phyloP scores from a whole-genome alignment of 2,113 vertebrate genomes.

The Ophthalmotilapia sp. region DNA sequence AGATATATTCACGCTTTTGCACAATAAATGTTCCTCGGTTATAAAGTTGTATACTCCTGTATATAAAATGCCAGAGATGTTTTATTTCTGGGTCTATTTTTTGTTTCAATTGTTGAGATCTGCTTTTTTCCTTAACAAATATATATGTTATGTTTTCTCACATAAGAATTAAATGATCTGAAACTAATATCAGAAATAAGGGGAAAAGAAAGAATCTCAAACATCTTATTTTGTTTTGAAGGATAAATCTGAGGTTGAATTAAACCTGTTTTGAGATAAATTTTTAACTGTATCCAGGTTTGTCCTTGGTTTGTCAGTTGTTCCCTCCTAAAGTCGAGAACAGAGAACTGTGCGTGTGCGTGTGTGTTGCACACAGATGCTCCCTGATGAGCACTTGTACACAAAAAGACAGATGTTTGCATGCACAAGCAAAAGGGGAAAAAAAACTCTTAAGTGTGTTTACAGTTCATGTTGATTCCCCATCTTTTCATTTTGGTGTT shows the following conservation, averaged over 20 bases:
- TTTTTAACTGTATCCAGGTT: background rate
- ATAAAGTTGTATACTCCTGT: background rate
- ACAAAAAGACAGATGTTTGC: conserved; percentile 18
- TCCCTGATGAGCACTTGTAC: conserved; percentile 43
- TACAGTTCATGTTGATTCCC: background rate
- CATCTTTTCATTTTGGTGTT: background rate
- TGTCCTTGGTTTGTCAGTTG: background rate
- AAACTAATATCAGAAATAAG: background rate
- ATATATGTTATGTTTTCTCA: background rate
- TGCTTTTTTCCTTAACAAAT: background rate
- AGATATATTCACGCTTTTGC: background rate
- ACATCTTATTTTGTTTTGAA: background rate
- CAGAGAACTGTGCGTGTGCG: background rate
- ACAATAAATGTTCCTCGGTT: background rate
- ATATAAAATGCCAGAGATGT: background rate
- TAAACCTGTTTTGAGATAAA: background rate
- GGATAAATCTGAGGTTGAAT: background rate
- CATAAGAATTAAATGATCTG: background rate
- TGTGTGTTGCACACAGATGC: conserved; percentile 71
- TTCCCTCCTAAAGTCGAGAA: background rate
- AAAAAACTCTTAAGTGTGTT: background rate
- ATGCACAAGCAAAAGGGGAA: background rate
- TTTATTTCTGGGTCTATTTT: background rate
- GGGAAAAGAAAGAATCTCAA: background rate
- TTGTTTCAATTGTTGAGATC: background rate